phyloP scores from a whole-genome alignment of 2,888 invertebrate genomes.

The Tiliacea citrago region DNA sequence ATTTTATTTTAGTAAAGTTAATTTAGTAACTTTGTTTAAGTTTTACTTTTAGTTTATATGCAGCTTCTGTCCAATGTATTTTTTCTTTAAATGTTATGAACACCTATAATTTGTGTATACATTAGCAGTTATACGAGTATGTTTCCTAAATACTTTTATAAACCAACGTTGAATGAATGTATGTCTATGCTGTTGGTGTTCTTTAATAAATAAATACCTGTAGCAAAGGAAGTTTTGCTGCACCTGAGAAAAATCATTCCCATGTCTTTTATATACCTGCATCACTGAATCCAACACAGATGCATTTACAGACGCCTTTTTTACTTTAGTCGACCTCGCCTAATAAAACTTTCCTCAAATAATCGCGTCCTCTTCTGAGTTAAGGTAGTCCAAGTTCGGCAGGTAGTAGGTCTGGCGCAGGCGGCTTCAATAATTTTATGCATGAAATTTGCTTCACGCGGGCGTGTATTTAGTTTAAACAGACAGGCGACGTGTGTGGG shows the following conservation, averaged over 20 bases:
- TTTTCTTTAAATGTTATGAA: too few species aligned
- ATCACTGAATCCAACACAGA: background rate
- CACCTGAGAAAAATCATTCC: background rate
- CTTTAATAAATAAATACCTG: too few species aligned
- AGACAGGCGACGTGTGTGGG: slow-evolving; percentile 70
- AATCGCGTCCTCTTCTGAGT: slow-evolving; percentile 62
- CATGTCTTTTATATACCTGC: background rate
- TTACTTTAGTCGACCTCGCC: background rate
- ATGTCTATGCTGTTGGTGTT: too few species aligned
- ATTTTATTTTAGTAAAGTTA: too few species aligned
- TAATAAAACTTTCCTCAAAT: background rate
- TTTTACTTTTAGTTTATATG: too few species aligned
- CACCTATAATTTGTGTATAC: too few species aligned
- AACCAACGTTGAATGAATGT: too few species aligned
- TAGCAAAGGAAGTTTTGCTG: background rate
- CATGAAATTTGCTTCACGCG: slow-evolving; percentile 85
- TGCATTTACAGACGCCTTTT: background rate
- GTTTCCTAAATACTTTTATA: too few species aligned
- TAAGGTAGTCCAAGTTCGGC: slow-evolving; percentile 68
- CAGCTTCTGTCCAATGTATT: too few species aligned
- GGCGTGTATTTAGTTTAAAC: slow-evolving; percentile 81
- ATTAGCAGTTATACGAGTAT: too few species aligned
- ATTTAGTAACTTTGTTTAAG: too few species aligned
- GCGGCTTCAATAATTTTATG: slow-evolving; percentile 87
- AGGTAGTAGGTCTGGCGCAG: slow-evolving; percentile 80